These are phyloP conservation scores for human DNA, from an alignment of 2,113 vertebrate genomes.

Conservation along the genomic window GRCh38 chr14:51070501-51071000, in stretches of 20 bases:
- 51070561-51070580: not conserved
- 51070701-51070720: not conserved
- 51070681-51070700: not conserved
- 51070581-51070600: not conserved
- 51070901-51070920: not conserved
- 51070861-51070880: not conserved
- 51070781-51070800: not conserved
- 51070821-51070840: not conserved
- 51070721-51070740: not conserved
- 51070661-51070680: not conserved
- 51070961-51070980: not conserved
- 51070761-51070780: not conserved
- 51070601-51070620: not conserved
- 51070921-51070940: not conserved
- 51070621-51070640: not conserved
- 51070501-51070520: not conserved
- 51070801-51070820: not conserved
- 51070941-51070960: not conserved
- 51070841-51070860: not conserved
- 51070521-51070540: not conserved
- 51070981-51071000: not conserved
- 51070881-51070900: not conserved
- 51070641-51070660: not conserved
- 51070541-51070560: not conserved
- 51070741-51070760: not conserved